Evolutionary conservation across 2,888 invertebrate species (phyloP).

Genomic region (Torymus texanus): DNA sequence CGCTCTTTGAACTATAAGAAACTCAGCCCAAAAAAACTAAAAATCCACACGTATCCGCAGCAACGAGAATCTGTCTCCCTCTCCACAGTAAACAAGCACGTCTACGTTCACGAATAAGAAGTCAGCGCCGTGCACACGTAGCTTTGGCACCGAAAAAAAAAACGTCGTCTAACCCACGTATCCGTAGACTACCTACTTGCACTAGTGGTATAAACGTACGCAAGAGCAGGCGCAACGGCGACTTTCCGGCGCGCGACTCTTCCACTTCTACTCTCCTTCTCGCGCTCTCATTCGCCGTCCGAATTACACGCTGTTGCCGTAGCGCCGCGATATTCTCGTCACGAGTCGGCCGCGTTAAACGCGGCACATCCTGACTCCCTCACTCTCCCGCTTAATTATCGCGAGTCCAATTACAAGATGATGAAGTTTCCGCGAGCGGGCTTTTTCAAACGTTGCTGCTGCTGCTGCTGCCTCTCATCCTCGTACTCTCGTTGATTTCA

Average conservation of each 20-base stretch:
- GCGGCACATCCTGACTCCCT: constrained; percentile 22
- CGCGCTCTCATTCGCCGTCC: constrained; percentile 1
- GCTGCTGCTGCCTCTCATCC: too few species aligned
- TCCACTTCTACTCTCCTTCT: neutral
- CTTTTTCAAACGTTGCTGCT: constrained; percentile 15
- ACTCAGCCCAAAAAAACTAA: too few species aligned
- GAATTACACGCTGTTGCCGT: neutral
- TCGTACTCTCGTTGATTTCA: constrained; percentile 39
- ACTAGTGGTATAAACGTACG: neutral
- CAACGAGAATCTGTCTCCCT: too few species aligned
- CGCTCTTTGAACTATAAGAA: too few species aligned
- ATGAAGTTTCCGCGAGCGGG: constrained; percentile 19
- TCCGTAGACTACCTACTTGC: too few species aligned
- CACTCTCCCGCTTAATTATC: constrained; percentile 48
- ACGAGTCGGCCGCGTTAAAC: constrained; percentile 37
- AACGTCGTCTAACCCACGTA: too few species aligned
- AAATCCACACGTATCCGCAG: too few species aligned
- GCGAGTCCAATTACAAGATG: constrained; percentile 51
- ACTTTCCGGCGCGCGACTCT: neutral
- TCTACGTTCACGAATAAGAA: too few species aligned
- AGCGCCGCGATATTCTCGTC: constrained; percentile 42
- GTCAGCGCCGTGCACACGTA: too few species aligned
- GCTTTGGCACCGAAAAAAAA: too few species aligned
- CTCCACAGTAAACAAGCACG: too few species aligned
- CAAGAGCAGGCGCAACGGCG: neutral